These are phyloP conservation scores for Falco columbarius DNA, from an alignment of 2,797 vertebrate genomes.

Conservation along the genomic window DNA sequence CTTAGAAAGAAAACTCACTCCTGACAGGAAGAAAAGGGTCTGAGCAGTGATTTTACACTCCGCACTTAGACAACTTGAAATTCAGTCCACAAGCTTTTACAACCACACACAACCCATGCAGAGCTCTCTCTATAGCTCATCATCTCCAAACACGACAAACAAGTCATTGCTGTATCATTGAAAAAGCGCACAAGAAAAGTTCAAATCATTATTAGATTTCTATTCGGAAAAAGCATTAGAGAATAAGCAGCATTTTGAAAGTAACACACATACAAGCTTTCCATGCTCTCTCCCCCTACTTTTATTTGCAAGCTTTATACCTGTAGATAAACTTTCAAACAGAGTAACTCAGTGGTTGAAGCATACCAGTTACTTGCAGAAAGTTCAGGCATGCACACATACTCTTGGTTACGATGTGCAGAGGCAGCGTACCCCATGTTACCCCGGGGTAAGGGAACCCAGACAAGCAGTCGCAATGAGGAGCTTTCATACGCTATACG, in stretches of 20 bases:
- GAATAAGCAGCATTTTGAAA: not conserved
- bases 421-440: fast-evolving
- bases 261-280: not conserved
- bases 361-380: not conserved
- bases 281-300: not conserved
- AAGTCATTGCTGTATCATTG: not conserved
- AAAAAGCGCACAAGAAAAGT: not conserved
- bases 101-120: not conserved
- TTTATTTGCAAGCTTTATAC: not conserved
- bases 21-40: not conserved
- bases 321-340: not conserved
- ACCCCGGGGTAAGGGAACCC: not conserved
- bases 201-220: not conserved
- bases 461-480: not conserved
- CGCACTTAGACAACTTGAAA: not conserved
- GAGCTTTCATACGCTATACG: not conserved
- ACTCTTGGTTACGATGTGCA: not conserved
- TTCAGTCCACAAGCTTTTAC: not conserved
- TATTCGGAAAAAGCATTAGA: not conserved
- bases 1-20: not conserved
- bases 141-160: not conserved
- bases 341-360: not conserved
- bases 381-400: not conserved
- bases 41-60: not conserved
- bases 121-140: not conserved